These are phyloP conservation scores for Aphrophora alni DNA, from an alignment of 2,888 invertebrate genomes.

Conservation along the genomic window DNA sequence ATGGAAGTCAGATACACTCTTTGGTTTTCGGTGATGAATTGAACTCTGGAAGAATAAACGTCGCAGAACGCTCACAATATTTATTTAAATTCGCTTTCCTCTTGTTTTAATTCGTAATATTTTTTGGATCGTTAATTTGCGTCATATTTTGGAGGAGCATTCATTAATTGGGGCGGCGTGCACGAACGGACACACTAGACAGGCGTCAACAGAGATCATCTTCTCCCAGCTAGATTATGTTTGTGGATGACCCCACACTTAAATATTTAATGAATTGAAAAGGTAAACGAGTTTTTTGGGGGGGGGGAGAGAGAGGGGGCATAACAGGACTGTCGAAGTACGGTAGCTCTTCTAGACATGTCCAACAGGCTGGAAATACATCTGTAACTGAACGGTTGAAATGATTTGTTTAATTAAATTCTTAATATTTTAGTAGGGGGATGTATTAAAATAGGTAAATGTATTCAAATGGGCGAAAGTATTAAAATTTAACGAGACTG, in stretches of 20 bases:
- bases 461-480: too few relatives aligned
- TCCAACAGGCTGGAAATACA: background rate
- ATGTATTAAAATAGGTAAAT: too few relatives aligned
- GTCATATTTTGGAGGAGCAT: conserved; percentile 27
- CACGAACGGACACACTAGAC: conserved; percentile 20
- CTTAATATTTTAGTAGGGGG: too few relatives aligned
- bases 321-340: background rate
- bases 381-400: background rate
- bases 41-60: background rate
- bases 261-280: conserved; percentile 9
- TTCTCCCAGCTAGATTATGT: conserved; percentile 14
- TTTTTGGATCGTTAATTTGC: conserved; percentile 33
- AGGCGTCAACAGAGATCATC: conserved; percentile 29
- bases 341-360: background rate
- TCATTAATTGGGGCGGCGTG: conserved; percentile 26
- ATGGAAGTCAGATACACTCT: too few relatives aligned
- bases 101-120: conserved; percentile 9
- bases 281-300: background rate
- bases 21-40: background rate
- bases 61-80: background rate
- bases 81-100: background rate
- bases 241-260: conserved; percentile 9
- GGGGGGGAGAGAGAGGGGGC: background rate
- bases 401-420: background rate
- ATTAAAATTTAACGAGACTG: background rate